Base-by-base conservation (phyloP, 2,888 invertebrate species). In the Pristionchus arcanus region DNA sequence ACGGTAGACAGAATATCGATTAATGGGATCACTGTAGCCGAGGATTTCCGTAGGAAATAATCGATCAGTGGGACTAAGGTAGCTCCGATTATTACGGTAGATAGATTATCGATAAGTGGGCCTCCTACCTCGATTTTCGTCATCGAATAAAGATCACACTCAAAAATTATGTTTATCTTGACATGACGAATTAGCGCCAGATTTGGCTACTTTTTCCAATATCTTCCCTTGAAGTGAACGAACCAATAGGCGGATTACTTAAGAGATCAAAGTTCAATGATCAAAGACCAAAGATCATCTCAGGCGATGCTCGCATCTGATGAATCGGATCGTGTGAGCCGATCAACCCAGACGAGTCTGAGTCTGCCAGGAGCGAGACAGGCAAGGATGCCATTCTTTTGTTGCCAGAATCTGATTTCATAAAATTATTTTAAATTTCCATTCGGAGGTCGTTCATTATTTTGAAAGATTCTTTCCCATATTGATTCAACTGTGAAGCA, bases 331-430 rank as follows among this genome's bases (percentile, higher is more conserved):
- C n/a, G 74, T 42, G 83, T 81, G 87, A 90, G 90, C 71, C 55
- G 90, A 87, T 89, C 89, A n/a, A 89, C 89, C 42, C 66, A 19
- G 37, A 89, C 89, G 3, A 92, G 89, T 89, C n/a, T 83, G 89
- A 0, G 81, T 63, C 89, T 71, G 71, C 71, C 92, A 0, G 92
- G 92, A 28, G 92, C 92, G 25, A 89, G 91, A 90, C 93, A 93
- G 90, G 92, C 92, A 31, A n/a, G 1, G 19, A 34, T 66, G 9
- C 21, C 19, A 7, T 28, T n/a, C 28, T 53, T 15, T 53, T 53
- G 49, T 11, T 11, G 49, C 15, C 15, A 53, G 15, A 53, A 53
- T 13, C 7, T 13, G 7, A 21, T 28, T 66, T 66, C 19, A n/a
- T 13, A 25, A 66, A n/a, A 66, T 66, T 13, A n/a, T n/a, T n/a